phyloP scores from a whole-genome alignment of 2,888 invertebrate species.

The Rhyacophila evoluta region DNA sequence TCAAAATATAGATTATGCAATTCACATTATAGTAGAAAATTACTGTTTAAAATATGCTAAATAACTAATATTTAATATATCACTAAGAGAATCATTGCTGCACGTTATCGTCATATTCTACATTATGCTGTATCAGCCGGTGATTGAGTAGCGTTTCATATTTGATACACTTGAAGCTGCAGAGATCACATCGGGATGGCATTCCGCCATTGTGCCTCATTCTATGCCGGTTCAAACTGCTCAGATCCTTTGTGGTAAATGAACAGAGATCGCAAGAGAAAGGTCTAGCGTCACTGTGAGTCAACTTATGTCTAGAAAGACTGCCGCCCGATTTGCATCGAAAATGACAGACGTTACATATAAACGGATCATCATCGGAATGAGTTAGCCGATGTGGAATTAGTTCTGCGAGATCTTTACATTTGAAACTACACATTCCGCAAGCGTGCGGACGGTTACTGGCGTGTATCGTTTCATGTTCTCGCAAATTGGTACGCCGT shows the following conservation, averaged over 20 bases:
- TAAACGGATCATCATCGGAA: not conserved
- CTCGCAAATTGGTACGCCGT: not conserved
- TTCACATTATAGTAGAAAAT: too few species aligned
- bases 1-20: too few species aligned
- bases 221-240: not conserved
- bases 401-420: not conserved
- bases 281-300: not conserved
- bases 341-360: not conserved
- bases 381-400: not conserved
- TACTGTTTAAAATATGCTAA: too few species aligned
- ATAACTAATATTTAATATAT: too few species aligned
- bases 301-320: not conserved
- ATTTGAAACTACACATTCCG: not conserved
- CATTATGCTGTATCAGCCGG: not conserved
- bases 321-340: not conserved
- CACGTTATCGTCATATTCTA: not conserved
- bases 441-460: not conserved
- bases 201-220: not conserved
- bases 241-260: not conserved
- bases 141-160: not conserved
- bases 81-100: not conserved
- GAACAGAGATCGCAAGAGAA: not conserved
- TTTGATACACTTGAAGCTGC: not conserved
- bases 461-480: not conserved
- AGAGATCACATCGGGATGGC: not conserved